Evolutionary conservation across 2,797 vertebrate species (phyloP).

Genomic region (Megaceryle alcyon): DNA sequence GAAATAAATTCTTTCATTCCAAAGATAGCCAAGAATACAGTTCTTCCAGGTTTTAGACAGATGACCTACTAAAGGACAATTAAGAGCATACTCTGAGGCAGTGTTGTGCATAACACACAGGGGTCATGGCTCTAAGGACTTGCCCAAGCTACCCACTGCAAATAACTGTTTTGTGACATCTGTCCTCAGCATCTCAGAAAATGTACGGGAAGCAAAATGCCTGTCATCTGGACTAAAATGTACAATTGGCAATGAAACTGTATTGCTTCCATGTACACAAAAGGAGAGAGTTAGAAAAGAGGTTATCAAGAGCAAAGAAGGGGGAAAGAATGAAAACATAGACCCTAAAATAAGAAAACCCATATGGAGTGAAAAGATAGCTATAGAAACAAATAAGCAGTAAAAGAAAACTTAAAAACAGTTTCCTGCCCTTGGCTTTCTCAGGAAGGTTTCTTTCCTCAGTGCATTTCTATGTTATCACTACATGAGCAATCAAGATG

Average conservation of each 20-base stretch:
- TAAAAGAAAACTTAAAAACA: background rate
- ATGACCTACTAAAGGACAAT: slow-evolving; percentile 24
- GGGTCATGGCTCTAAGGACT: background rate
- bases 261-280: background rate
- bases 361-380: background rate
- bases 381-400: background rate
- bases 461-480: background rate
- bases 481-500: background rate
- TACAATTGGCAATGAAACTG: background rate
- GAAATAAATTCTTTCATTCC: slow-evolving; percentile 51
- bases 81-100: background rate
- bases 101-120: background rate
- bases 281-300: background rate
- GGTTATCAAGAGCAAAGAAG: background rate
- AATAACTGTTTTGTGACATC: background rate
- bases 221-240: background rate
- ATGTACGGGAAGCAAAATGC: background rate
- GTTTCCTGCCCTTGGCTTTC: background rate
- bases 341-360: background rate
- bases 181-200: slow-evolving; percentile 7
- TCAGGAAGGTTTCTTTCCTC: background rate
- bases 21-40: slow-evolving; percentile 45
- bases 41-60: slow-evolving; percentile 46
- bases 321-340: background rate
- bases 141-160: background rate